Evolutionary conservation across 2,888 invertebrate species (phyloP), one percentile per base, ranked within the genome.

Genomic region (Athalia cordata): DNA sequence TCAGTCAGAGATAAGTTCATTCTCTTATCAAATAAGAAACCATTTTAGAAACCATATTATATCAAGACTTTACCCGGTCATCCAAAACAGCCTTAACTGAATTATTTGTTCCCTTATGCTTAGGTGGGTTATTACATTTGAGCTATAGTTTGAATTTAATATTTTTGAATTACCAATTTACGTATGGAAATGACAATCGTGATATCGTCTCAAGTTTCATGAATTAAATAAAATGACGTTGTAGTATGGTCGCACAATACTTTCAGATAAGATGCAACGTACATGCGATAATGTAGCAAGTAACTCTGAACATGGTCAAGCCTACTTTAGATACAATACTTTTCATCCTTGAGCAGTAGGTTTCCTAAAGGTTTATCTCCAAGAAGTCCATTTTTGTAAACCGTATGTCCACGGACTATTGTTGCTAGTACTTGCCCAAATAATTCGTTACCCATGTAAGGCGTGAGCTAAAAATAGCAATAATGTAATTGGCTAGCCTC

Each of bases 371-470:
- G 92, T 59, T 89, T 84, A 4, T 89, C 89, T 80, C 87, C 88
- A 57, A 90, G 86, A 81, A 89, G 87, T 43, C 91, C 92, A 68
- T 92, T 87, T 29, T 90, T 88, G 85, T 92, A 95, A 79, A 95
- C 92, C 59, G 93, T 91, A 70, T 92, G 89, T 0, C 95, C 95
- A 6, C 95, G 91, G 1, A 95, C 91, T 81, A 93, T 92, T 0
- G 95, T 95, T 79, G 93, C 91, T 85, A 92, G 90, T 13, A 95
- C 93, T 66, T 93, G 92, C 15, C 95, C 95, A 79, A 90, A 91
- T 45, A 95, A 86, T 80, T 90, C 89, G 82, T 91, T 92, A 6
- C 93, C 93, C 81, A 93, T 89, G 84, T 95, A 95, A 0, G 95
- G 95, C 45, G 94, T 94, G 11, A 94, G 86, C 93, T 94, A 88